A percentile compares a stretch with the other conserved stretches of the same genome.
These are phyloP conservation scores for Drosophila prolongata DNA, from an alignment of 2,888 invertebrate genomes.

Conservation along the genomic window DNA sequence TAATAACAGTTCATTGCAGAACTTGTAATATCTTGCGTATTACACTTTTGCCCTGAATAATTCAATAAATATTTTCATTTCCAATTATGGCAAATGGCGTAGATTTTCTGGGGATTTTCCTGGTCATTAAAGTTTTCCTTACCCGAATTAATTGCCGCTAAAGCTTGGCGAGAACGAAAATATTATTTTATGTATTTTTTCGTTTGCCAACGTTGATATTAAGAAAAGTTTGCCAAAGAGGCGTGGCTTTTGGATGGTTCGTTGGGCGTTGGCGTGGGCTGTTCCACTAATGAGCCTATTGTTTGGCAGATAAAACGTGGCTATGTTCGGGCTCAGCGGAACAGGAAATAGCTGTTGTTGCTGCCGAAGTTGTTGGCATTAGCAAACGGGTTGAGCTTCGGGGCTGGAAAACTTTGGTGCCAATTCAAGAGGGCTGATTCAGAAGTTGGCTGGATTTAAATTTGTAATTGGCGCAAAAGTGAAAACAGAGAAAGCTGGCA, in stretches of 20 bases:
- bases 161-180: slow-evolving; percentile 72
- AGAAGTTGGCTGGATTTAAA: slow-evolving; percentile 26
- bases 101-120: slow-evolving; percentile 31
- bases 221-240: slow-evolving; percentile 63
- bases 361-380: slow-evolving; percentile 43
- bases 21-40: slow-evolving; percentile 41
- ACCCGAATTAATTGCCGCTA: slow-evolving; percentile 64
- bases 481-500: too few species aligned
- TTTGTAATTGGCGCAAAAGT: background rate
- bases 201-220: slow-evolving; percentile 52
- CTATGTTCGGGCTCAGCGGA: slow-evolving; percentile 24
- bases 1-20: slow-evolving; percentile 30
- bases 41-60: slow-evolving; percentile 62
- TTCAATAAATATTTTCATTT: slow-evolving; percentile 71
- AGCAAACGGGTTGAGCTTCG: slow-evolving; percentile 49
- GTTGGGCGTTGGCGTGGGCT: slow-evolving; percentile 32
- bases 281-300: slow-evolving; percentile 73
- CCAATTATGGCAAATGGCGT: slow-evolving; percentile 29
- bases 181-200: slow-evolving; percentile 68
- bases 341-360: slow-evolving; percentile 52
- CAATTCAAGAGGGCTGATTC: slow-evolving; percentile 25
- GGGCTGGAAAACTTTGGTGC: slow-evolving; percentile 40
- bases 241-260: slow-evolving; percentile 4
- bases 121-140: slow-evolving; percentile 44
- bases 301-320: slow-evolving; percentile 64